Percentiles rank a stretch among this genome's conserved stretches.
phyloP scores from a whole-genome alignment of 2,888 invertebrate species.

The Pollenia griseotomentosa region DNA sequence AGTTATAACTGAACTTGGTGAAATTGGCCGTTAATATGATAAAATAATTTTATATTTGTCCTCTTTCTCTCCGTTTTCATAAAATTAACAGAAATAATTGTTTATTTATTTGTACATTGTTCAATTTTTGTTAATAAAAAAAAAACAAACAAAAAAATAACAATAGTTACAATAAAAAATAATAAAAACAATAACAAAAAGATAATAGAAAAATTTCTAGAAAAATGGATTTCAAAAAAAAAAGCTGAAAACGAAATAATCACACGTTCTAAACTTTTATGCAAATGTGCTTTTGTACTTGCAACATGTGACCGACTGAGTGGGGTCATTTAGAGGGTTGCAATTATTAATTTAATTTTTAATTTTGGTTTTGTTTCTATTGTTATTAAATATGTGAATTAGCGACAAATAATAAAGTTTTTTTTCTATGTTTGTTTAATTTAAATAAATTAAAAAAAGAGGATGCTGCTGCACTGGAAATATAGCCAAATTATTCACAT shows the following conservation, averaged over 20 bases:
- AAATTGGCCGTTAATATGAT: no score
- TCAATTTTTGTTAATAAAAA: background rate
- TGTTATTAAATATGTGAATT: no score
- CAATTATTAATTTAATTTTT: background rate
- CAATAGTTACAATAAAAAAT: background rate
- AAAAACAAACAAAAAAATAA: background rate
- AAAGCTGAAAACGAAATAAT: constrained; percentile 1
- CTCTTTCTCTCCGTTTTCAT: no score
- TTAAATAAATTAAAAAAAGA: background rate
- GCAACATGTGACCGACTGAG: constrained; percentile 9
- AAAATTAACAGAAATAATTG: no score
- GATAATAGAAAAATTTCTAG: background rate
- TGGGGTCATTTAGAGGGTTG: constrained; percentile 6
- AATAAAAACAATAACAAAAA: background rate
- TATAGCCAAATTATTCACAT: no score
- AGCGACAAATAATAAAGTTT: no score
- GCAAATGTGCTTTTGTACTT: constrained; percentile 12
- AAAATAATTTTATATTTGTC: no score
- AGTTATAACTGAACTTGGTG: no score
- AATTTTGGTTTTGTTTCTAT: background rate
- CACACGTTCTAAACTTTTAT: constrained; percentile 26
- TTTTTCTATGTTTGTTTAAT: background rate
- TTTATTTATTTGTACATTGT: no score
- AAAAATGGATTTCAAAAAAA: background rate
- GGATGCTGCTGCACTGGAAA: no score